Evolutionary conservation across 2,113 vertebrate genomes (phyloP).

Genomic region (Cacatua alba): DNA sequence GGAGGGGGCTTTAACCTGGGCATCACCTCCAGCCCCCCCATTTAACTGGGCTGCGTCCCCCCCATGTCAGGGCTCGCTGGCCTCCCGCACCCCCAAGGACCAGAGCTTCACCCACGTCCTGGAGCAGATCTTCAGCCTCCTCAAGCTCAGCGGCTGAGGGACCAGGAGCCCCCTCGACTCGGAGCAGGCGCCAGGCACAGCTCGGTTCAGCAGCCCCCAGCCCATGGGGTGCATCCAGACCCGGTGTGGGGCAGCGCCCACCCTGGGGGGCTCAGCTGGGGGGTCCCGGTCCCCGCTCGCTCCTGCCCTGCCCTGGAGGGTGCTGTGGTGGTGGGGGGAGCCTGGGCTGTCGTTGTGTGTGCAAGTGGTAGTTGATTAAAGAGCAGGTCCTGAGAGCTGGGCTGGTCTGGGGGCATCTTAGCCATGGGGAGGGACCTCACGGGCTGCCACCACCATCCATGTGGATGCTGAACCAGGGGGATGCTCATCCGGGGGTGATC

Average conservation of each 20-base stretch:
- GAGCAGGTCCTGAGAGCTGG: background rate
- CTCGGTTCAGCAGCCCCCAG: background rate
- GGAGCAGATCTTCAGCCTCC: conserved; percentile 89
- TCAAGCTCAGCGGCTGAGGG: conserved; percentile 75
- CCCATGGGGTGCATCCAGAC: background rate
- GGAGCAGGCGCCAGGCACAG: background rate
- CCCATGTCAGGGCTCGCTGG: conserved; percentile 84
- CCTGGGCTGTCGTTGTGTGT: background rate
- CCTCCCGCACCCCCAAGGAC: conserved; percentile 91
- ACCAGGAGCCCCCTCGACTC: background rate
- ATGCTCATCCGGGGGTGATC: accelerated
- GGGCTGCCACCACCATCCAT: background rate
- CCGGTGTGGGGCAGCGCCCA: background rate
- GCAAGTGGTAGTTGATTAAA: conserved; percentile 51
- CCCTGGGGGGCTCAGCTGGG: background rate
- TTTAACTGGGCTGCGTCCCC: accelerated
- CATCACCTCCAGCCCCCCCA: accelerated
- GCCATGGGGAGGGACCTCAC: accelerated
- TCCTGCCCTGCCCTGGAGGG: background rate
- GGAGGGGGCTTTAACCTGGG: background rate
- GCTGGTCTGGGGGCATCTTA: background rate
- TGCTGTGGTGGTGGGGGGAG: background rate
- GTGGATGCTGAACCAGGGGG: background rate
- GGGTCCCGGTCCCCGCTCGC: background rate
- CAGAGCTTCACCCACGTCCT: conserved; percentile 87